Conservation (phyloP, 2,797 vertebrate genomes). For the Rhabdomys pumilio region DNA sequence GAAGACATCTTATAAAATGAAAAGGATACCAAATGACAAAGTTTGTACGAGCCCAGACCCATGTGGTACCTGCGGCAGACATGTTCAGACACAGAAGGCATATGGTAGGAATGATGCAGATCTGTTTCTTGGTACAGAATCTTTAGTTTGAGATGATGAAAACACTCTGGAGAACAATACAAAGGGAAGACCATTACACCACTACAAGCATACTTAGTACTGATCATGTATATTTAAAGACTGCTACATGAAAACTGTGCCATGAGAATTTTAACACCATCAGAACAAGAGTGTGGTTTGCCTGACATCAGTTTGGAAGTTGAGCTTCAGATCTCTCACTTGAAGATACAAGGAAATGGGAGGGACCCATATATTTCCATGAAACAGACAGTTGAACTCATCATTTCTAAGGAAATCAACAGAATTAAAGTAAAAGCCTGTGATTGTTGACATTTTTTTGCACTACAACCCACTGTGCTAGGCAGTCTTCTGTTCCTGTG, state of each 20-base stretch:
- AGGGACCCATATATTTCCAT: neutral
- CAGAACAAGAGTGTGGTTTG: neutral
- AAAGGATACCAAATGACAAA: neutral
- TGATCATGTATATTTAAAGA: neutral
- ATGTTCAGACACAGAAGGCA: neutral
- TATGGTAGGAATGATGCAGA: neutral
- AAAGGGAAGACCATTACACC: neutral
- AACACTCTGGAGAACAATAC: neutral
- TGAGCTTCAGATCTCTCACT: neutral
- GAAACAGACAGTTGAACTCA: neutral
- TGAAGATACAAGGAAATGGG: neutral
- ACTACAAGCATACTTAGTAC: neutral
- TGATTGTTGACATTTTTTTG: neutral
- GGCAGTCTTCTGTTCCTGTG: neutral
- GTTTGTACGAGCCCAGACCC: neutral
- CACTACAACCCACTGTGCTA: neutral
- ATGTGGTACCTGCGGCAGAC: neutral
- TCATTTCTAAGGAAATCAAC: neutral
- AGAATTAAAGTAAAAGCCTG: neutral
- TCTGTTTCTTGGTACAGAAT: neutral
- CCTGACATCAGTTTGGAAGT: neutral
- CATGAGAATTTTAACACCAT: neutral
- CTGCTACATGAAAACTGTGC: neutral
- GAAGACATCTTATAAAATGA: constrained; percentile 3
- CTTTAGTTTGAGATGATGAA: constrained; percentile 8